Conservation (phyloP, 2,888 invertebrate species). For the Epinotia nisella region DNA sequence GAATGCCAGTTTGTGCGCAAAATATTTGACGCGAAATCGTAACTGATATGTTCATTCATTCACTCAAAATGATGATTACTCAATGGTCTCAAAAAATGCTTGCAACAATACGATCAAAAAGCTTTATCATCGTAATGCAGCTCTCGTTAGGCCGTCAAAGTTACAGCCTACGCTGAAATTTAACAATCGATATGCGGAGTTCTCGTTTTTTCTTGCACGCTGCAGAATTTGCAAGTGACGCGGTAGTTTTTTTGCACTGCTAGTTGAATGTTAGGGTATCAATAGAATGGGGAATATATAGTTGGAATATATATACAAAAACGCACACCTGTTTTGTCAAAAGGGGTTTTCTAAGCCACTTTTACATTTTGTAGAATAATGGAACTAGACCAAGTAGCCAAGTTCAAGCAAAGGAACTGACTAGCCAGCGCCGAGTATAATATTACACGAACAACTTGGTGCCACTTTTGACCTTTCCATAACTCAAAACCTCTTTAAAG, state of each 20-base stretch:
- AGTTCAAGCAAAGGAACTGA: no score
- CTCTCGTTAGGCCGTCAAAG: conserved; percentile 30
- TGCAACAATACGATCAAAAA: not conserved
- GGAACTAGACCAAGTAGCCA: no score
- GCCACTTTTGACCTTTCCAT: no score
- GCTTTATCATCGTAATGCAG: conserved; percentile 1
- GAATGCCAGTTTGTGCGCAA: not conserved
- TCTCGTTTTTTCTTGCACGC: conserved; percentile 29
- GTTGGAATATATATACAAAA: not conserved
- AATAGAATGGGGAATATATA: not conserved
- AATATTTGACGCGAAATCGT: not conserved
- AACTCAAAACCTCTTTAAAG: no score
- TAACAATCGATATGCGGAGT: conserved; percentile 30
- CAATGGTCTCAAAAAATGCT: not conserved
- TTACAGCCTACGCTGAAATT: conserved; percentile 24
- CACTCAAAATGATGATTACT: not conserved
- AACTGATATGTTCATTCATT: not conserved
- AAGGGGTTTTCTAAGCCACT: no score
- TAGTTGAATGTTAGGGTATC: conserved; percentile 27
- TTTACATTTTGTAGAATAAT: no score
- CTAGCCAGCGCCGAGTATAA: no score
- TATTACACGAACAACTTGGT: no score
- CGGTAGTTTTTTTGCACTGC: conserved; percentile 21
- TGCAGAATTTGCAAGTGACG: conserved; percentile 22
- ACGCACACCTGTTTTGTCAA: no score